Conservation (phyloP, 2,888 invertebrate genomes). For the Tenodera sinensis region DNA sequence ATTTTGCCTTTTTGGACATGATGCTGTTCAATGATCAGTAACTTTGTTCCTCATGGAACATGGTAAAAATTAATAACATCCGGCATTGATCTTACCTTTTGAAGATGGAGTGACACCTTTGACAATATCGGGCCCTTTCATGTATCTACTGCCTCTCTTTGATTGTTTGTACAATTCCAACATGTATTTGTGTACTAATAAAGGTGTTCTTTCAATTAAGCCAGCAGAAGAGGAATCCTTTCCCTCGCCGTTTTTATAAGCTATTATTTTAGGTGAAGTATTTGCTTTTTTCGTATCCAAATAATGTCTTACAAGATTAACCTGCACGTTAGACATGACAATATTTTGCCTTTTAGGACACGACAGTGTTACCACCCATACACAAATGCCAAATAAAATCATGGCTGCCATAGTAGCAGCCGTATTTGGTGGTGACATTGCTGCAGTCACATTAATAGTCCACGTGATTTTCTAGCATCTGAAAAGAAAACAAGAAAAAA, state of each 20-base stretch:
- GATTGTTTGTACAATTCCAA: neutral
- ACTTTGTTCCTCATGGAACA: no score
- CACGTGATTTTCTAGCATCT: neutral
- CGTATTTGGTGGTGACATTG: neutral
- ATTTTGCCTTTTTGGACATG: no score
- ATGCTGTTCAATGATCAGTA: no score
- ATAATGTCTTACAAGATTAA: neutral
- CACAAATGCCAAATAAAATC: neutral
- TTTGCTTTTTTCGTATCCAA: neutral
- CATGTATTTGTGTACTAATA: neutral
- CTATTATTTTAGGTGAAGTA: neutral
- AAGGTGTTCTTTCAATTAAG: neutral
- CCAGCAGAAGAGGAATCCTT: neutral
- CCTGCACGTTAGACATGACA: neutral
- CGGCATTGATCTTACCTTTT: neutral
- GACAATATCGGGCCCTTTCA: neutral
- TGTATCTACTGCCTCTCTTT: neutral
- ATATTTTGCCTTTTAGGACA: neutral
- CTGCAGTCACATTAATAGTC: neutral
- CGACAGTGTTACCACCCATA: neutral
- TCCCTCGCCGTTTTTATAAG: neutral
- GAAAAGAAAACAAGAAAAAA: neutral
- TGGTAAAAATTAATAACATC: neutral
- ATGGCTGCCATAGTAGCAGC: neutral
- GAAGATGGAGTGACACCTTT: neutral